Percentiles rank a stretch among this genome's conserved stretches.
Conservation (phyloP, 1,140 invertebrate species). For the Acyrthosiphon pisum region DNA sequence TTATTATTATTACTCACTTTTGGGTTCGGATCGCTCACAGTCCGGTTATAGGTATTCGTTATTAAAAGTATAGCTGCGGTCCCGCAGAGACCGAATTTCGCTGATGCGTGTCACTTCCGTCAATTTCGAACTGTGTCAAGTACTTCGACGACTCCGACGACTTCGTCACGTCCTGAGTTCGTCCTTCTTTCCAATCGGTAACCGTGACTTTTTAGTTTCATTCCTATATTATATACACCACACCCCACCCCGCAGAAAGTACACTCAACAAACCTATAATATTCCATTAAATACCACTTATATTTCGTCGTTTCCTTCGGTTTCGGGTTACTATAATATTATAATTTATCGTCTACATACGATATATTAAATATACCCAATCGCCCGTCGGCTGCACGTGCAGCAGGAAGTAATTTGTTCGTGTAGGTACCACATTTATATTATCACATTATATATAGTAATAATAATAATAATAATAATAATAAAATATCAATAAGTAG, state of each 20-base stretch:
- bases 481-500: background rate
- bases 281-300: background rate
- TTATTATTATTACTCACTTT: background rate
- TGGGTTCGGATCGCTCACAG: background rate
- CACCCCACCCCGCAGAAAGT: background rate
- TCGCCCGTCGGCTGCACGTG: background rate
- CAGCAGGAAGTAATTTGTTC: background rate
- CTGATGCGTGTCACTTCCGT: slow-evolving; percentile 4
- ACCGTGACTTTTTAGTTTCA: background rate
- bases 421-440: background rate
- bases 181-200: background rate
- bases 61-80: background rate
- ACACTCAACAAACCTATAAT: background rate
- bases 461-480: background rate
- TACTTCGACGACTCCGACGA: background rate
- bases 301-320: background rate
- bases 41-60: background rate
- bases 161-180: background rate
- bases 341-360: no score
- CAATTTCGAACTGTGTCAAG: background rate
- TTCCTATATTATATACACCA: background rate
- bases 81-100: background rate
- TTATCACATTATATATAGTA: no score
- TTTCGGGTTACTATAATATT: background rate
- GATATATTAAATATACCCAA: no score